Conservation (phyloP, 2,888 invertebrate species). For the Bruchidius siliquastri region DNA sequence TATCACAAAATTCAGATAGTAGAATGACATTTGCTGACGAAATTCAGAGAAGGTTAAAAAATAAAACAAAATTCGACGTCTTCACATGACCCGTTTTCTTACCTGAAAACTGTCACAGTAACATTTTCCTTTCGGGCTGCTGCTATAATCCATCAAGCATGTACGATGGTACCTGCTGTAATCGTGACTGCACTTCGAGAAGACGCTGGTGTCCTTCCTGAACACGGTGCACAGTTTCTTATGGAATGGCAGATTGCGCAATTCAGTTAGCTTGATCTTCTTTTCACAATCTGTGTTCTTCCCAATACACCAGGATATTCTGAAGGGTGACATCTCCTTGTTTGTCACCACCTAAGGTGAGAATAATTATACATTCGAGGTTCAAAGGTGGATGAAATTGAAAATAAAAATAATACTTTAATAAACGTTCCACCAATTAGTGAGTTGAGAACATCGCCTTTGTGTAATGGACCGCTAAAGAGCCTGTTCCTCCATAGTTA, state of each 20-base stretch:
- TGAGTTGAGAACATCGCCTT: too few relatives aligned
- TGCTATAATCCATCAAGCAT: constrained; percentile 74
- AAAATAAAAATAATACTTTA: too few relatives aligned
- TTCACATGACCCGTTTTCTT: too few relatives aligned
- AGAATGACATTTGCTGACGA: too few relatives aligned
- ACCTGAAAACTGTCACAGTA: constrained; percentile 63
- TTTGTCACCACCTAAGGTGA: constrained; percentile 54
- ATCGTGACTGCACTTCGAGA: constrained; percentile 41
- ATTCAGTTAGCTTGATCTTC: constrained; percentile 15
- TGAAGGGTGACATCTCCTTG: constrained; percentile 64
- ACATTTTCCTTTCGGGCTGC: constrained; percentile 75
- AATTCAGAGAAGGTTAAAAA: too few relatives aligned
- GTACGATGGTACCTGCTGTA: constrained; percentile 80
- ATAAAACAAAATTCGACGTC: too few relatives aligned
- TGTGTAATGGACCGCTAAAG: too few relatives aligned
- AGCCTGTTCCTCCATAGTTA: too few relatives aligned
- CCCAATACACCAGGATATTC: constrained; percentile 87
- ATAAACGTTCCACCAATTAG: too few relatives aligned
- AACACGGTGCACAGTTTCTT: constrained; percentile 34
- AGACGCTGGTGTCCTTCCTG: constrained; percentile 56
- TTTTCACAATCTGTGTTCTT: constrained; percentile 31
- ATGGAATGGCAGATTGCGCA: constrained; percentile 7
- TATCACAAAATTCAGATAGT: too few relatives aligned
- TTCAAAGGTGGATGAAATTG: too few relatives aligned
- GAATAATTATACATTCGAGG: constrained; percentile 32